Base-by-base conservation (phyloP, 2,113 vertebrate species). In the Castor canadensis region DNA sequence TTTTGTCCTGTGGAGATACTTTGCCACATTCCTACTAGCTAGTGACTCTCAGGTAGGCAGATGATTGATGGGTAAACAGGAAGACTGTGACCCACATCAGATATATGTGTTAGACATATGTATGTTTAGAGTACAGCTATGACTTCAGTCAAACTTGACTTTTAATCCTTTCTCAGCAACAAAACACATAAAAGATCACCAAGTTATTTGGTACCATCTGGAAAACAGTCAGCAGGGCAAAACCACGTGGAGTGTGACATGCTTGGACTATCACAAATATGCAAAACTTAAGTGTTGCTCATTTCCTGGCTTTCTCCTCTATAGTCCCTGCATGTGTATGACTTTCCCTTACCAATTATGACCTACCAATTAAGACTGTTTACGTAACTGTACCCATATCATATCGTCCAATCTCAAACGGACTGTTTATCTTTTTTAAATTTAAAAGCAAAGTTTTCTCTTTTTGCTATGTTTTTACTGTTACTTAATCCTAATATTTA, bases 251-350 rank as follows among this genome's bases (percentile, higher is more conserved):
- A n/a, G n/a, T n/a, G n/a, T n/a, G n/a, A n/a, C n/a, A 45, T 77
- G 17, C 35, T 83, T 72, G 45, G 22, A 20, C n/a, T 2, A 1
- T 45, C 4, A 9, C 9, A 4, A 64, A 73, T 60, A 38, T 49
- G 24, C 30, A 75, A 93, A 69, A 87, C n/a, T 52, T 16, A 62
- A 11, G 5, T n/a, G 16, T 0, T 38, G 52, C n/a, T 28, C 35
- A 24, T 38, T 40, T 71, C n/a, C 52, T 60, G 32, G 3, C 32
- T 77, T 75, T 54, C 7, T 49, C 52, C 24, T 83, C 8, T 54
- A 56, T 4, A 16, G 0, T 69, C 15, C 12, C 11, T 49, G 10
- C 26, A 49, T 3, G 9, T 30, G 13, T 49, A 30, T 7, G 4
- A 20, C 71, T 38, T 49, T 89, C 26, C 17, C 0, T 26, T 67